Percentiles rank a stretch among this genome's conserved stretches.
Conservation (phyloP, 2,113 vertebrate genomes). For the Silurus glanis region DNA sequence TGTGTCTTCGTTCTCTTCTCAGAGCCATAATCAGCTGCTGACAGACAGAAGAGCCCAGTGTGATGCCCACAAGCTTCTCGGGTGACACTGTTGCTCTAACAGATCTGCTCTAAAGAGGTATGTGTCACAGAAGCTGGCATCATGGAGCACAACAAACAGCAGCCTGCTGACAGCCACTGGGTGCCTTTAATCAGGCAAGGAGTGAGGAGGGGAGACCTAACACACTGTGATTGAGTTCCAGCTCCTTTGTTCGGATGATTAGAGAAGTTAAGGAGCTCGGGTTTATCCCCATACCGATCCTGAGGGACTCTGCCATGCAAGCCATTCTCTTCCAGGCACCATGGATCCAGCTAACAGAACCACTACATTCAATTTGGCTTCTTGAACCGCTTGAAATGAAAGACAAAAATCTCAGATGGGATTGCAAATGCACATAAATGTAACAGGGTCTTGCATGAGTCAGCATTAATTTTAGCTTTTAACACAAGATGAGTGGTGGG, state of each 20-base stretch:
- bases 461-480: not conserved
- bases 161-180: slow-evolving; percentile 17
- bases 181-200: slow-evolving; percentile 40
- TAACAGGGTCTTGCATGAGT: not conserved
- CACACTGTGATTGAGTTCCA: slow-evolving; percentile 9
- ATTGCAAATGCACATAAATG: not conserved
- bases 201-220: not conserved
- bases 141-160: slow-evolving; percentile 32
- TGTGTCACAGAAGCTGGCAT: slow-evolving; percentile 44
- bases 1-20: slow-evolving; percentile 17
- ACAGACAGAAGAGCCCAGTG: slow-evolving; percentile 31
- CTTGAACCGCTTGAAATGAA: not conserved
- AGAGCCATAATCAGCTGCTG: slow-evolving; percentile 44
- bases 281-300: slow-evolving; percentile 25
- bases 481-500: not conserved
- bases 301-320: slow-evolving; percentile 14
- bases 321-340: not conserved
- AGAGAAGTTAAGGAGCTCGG: slow-evolving; percentile 12
- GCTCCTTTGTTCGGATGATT: slow-evolving; percentile 32
- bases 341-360: not conserved
- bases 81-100: slow-evolving; percentile 48
- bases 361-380: not conserved
- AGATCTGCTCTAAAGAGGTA: slow-evolving; percentile 47
- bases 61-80: slow-evolving; percentile 31
- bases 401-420: not conserved